phyloP scores from a whole-genome alignment of 2,113 vertebrate genomes.

The Phocoena sinus region DNA sequence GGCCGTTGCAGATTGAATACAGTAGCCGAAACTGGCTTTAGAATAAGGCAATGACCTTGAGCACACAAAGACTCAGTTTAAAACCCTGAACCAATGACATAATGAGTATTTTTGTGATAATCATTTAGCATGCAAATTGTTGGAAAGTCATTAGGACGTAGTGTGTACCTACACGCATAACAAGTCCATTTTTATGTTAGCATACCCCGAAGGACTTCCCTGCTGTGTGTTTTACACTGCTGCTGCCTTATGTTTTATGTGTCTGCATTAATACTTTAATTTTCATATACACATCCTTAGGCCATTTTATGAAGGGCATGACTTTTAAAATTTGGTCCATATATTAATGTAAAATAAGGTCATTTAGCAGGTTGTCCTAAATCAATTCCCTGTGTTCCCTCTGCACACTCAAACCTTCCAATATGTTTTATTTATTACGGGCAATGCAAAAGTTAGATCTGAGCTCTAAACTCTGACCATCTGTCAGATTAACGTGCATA shows the following conservation, averaged over 20 bases:
- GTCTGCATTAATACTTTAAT: constrained; percentile 69
- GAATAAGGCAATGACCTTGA: constrained; percentile 40
- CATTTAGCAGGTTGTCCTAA: constrained; percentile 46
- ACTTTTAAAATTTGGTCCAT: constrained; percentile 55
- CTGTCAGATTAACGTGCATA: constrained; percentile 29
- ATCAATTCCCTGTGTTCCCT: constrained; percentile 47
- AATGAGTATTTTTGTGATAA: neutral
- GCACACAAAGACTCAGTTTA: neutral
- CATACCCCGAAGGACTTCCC: constrained; percentile 30
- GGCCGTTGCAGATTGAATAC: neutral
- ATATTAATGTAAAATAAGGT: constrained; percentile 61
- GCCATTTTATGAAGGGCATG: constrained; percentile 68
- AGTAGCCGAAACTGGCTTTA: neutral
- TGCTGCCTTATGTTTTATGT: constrained; percentile 52
- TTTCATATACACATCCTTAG: constrained; percentile 66
- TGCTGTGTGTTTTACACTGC: constrained; percentile 51
- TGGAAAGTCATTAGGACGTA: constrained; percentile 27
- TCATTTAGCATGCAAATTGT: constrained; percentile 33
- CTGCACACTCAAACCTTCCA: constrained; percentile 41
- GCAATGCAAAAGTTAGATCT: constrained; percentile 16
- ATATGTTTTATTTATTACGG: constrained; percentile 49
- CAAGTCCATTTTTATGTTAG: constrained; percentile 13
- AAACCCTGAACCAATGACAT: neutral
- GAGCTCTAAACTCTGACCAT: constrained; percentile 27
- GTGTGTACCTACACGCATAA: constrained; percentile 20